Base-by-base conservation (phyloP, 2,797 vertebrate species). In the Tenualosa thibaudeaui region DNA sequence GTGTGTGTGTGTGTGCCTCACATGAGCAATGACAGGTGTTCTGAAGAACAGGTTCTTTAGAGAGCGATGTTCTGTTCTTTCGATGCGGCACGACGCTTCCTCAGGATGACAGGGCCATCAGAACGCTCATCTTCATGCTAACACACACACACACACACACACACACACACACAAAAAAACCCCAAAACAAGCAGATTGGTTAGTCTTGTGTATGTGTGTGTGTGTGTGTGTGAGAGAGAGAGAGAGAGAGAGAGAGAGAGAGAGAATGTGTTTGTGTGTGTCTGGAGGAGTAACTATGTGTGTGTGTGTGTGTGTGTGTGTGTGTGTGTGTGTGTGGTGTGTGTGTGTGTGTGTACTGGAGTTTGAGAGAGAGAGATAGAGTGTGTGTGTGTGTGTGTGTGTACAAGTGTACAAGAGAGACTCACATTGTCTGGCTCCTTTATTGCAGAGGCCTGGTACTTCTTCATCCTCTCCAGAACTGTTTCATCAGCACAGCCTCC, bases 1-100 rank as follows among this genome's bases (percentile, higher is more conserved):
- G n/a, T n/a, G n/a, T n/a, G n/a, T n/a, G n/a, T n/a, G n/a, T n/a
- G n/a, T n/a, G n/a, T n/a, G n/a, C n/a, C n/a, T n/a, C n/a, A n/a
- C n/a, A n/a, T n/a, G n/a, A n/a, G n/a, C n/a, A n/a, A n/a, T n/a
- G 98, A 85, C 98, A 99, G 0, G 97, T 99, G 90, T 98, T 98
- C 90, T 96, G 98, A n/a, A n/a, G n/a, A n/a, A n/a, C n/a, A n/a
- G n/a, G n/a, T n/a, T n/a, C n/a, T n/a, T n/a, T n/a, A n/a, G n/a
- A n/a, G n/a, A n/a, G n/a, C 99, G 0, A 97, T 99, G 90, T 98
- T 98, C 90, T 96, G 98, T 89, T 98, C 97, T 85, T 93, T 95
- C 84, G 94, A 95, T 0, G 96, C 93, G 7, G 97, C 97, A 87
- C 98, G 96, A 62, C 95, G 98, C 87, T 84, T 97, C 89, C 98